Base-by-base conservation (phyloP, 2,888 invertebrate species). In the Synergus laeviventris region DNA sequence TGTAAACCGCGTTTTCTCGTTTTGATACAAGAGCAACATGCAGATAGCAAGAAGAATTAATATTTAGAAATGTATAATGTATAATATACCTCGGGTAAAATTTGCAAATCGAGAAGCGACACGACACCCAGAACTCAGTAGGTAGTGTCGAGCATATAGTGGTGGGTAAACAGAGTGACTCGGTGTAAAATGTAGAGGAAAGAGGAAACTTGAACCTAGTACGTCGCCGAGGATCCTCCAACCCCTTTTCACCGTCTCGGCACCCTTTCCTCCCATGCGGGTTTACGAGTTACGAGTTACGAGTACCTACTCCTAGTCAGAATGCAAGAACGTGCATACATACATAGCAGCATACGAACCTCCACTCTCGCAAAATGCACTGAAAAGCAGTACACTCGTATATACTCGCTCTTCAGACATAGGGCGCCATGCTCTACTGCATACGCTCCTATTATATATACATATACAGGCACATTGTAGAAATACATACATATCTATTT, bases 141-240 rank as follows among this genome's bases (percentile, higher is more conserved):
- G 24, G 59, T 59, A 24, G 59, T 59, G 59, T 24, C 24, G 59
- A 21, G 24, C 59, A 59, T 14, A 24, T 24, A 59, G 59, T 59
- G 14, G 24, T 59, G 59, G 14, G 14, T 59, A 59, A 59, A 59
- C 59, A 59, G 59, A 21, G 56, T 59, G 54, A 54, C 18, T 36
- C 16, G 8, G 36, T 61, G 61, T 8, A 61, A 61, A 61, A 61
- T 9, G 62, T 62, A 38, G 38, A 62, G 36, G 16, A 36, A 16
- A 61, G 61, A 61, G 61, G 38, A n/a, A 62, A 39, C 62, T 62
- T 11, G 38, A 62, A 62, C 11, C 5, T 18, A 62, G 62, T 62
- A 39, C 38, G 62, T 62, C 38, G 62, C 38, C 39, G 38, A 62
- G 38, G 38, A 36, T 62, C 11, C 36, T 62, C 38, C 36, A 38